Base-by-base conservation (phyloP, 2,888 invertebrate genomes). In the Deilephila porcellus region DNA sequence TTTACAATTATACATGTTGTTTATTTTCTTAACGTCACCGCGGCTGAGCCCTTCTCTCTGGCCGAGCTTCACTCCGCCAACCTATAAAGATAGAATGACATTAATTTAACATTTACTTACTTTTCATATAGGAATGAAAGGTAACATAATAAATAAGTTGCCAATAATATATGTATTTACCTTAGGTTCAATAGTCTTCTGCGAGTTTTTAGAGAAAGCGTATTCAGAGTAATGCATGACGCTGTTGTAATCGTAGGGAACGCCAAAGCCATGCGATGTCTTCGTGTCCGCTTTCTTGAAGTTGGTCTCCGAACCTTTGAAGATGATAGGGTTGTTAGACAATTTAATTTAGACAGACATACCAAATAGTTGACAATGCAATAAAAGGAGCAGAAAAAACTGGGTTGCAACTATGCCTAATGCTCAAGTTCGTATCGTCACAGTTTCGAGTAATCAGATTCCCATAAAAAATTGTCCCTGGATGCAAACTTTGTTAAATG, bases 181-280 rank as follows among this genome's bases (percentile, higher is more conserved):
- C 95, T 95, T 96, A 0, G 97, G 92, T 56, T 96, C 92, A 72
- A 98, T 97, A 0, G 98, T 98, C 20, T 96, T 96, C 81, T 95
- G 91, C 8, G 96, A 95, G 86, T 98, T 97, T 74, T 84, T 95
- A 3, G 97, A 97, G 90, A 98, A 98, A 4, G 98, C 97, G 70
- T 96, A 96, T 32, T 96, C 95, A 0, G 97, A 97, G 88, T 98
- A 98, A 85, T 98, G 98, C 97, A 98, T 97, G 0, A 98, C 97
- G 80, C 97, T 97, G 81, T 96, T 96, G 87, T 97, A 98, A 88
- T 98, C 98, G 83, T 98, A 98, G 0, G 95, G 92, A 0, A 97
- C 95, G 0, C 97, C 97, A 84, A 95, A 97, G n/a, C 95, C 96
- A 71, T 96, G 92, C 0, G 96, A 95, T 52, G 89, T 91, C 11